phyloP scores from a whole-genome alignment of 2,888 invertebrate species.

The Tetragonula carbonaria region DNA sequence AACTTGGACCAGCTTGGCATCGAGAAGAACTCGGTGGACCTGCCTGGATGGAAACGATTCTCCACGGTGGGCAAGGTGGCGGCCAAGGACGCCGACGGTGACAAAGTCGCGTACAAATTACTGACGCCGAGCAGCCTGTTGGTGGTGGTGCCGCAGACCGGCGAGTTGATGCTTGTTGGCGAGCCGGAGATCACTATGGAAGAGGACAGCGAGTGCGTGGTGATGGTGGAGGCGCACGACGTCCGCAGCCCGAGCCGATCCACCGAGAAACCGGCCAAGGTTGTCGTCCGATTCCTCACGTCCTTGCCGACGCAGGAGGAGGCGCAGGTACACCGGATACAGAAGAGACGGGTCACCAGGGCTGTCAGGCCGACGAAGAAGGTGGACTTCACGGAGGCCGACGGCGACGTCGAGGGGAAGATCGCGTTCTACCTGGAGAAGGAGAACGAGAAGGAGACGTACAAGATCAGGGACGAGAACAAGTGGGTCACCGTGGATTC shows the following conservation, averaged over 20 bases:
- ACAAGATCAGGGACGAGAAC: constrained; percentile 96
- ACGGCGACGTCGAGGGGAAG: constrained; percentile 94
- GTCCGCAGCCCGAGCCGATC: constrained; percentile 90
- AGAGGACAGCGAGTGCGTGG: constrained; percentile 87
- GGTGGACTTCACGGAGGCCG: constrained; percentile 95
- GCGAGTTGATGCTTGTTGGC: constrained; percentile 93
- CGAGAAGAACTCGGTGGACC: constrained; percentile 15
- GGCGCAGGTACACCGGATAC: constrained; percentile 82
- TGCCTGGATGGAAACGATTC: constrained; percentile 90
- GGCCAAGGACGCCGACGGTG: constrained; percentile 96
- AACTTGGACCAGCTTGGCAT: constrained; percentile 62
- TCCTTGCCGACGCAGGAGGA: constrained; percentile 55
- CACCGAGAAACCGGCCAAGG: constrained; percentile 89
- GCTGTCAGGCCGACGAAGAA: constrained; percentile 97
- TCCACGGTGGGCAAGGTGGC: constrained; percentile 93
- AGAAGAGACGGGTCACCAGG: constrained; percentile 87
- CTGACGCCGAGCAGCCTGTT: constrained; percentile 92
- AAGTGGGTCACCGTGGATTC: constrained; percentile 97
- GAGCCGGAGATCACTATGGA: constrained; percentile 88
- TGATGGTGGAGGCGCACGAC: constrained; percentile 94
- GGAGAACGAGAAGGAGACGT: constrained; percentile 95
- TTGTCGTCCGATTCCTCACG: constrained; percentile 89
- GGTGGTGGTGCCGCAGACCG: constrained; percentile 96
- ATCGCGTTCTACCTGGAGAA: constrained; percentile 95
- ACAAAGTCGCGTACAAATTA: constrained; percentile 94